Percentiles rank a stretch among this genome's conserved stretches.
phyloP scores from a whole-genome alignment of 2,113 vertebrate genomes.

The Sapayoa aenigma region DNA sequence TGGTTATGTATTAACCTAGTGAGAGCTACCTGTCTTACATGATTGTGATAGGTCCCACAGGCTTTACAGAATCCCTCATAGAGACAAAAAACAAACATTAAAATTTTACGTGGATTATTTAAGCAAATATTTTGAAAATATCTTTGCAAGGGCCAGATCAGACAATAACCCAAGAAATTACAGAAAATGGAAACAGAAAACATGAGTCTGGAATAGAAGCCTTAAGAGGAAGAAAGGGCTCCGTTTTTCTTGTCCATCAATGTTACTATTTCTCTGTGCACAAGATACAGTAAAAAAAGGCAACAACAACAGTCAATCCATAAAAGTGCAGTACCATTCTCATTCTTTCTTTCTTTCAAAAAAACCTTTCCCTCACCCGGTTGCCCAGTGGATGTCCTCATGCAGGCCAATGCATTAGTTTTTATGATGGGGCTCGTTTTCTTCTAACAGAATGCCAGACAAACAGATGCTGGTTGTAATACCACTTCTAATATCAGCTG shows the following conservation, averaged over 20 bases:
- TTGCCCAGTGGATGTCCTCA: background rate
- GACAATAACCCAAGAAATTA: background rate
- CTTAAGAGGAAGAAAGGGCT: background rate
- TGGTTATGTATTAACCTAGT: background rate
- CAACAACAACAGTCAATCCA: background rate
- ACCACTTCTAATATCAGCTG: background rate
- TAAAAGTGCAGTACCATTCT: background rate
- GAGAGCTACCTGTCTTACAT: background rate
- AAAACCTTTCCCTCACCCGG: too few species aligned
- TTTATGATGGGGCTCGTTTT: background rate
- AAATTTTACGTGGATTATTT: background rate
- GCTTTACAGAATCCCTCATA: background rate
- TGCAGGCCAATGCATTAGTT: background rate
- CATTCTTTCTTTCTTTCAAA: background rate
- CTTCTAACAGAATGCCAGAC: background rate
- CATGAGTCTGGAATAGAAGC: background rate
- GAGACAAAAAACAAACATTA: background rate
- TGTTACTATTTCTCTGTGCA: background rate
- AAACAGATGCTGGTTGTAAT: background rate
- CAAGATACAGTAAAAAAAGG: background rate
- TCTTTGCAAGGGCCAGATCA: background rate
- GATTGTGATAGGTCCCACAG: background rate
- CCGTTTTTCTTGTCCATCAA: background rate
- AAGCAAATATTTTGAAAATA: background rate
- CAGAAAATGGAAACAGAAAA: background rate